Evolutionary conservation across 92 coral and sea anemone genomes (phyloP), one percentile per base, ranked within the genome.

Genomic region (Zoanthus sociatus): DNA sequence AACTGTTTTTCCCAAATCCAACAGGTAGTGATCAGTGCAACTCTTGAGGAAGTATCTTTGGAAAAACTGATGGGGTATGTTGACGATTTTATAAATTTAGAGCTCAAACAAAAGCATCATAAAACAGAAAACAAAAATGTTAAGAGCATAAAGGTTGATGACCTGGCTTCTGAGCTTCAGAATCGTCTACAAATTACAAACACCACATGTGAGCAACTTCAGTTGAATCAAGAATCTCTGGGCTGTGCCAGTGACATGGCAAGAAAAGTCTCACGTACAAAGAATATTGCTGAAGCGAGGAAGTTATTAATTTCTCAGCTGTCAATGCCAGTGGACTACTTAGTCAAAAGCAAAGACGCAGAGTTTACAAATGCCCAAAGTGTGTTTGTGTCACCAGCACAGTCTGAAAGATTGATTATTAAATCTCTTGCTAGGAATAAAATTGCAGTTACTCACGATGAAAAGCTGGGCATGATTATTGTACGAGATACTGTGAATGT

Each of bases 61-160:
- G 98, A 95, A 83, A 93, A 92, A 45, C 87, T 97, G 17, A 95
- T 97, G 98, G 99, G 99, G 9, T 85, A 83, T 17, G 95, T 89
- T 10, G 84, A 87, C 4, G 99, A 97, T 69, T 90, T 73, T 55
- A 17, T 97, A 13, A 7, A 78, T 11, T 78, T 97, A 64, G 92
- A 85, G 18, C 61, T 93, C 18, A 78, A n/a, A 20, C 89, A 89
- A 66, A 81, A 81, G 30, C 14, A 5, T 13, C 9, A 54, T 32
- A 71, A 78, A 51, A 66, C 66, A 56, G 83, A 86, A n/a, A 64
- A 86, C 55, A 83, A 66, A 86, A 67, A 9, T 4, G 18, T 71
- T 4, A 73, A 63, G 44, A 60, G n/a, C 63, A 58, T 47, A 17
- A 77, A 85, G 11, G 92, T 97, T 5, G 95, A 91, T 79, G 93